Base-by-base conservation (phyloP, 2,888 invertebrate genomes). In the Diploptera punctata region DNA sequence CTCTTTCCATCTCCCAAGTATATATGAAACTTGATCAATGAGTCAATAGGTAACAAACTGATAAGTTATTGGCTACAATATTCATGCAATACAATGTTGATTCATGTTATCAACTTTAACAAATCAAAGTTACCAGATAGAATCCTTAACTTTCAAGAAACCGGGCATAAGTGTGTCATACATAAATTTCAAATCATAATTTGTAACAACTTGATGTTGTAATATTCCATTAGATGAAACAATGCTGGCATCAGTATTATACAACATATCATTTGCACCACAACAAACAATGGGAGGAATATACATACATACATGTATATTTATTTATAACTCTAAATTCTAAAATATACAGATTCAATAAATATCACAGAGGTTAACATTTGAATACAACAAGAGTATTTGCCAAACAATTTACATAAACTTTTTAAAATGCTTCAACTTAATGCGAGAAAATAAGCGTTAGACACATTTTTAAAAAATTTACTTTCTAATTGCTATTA, bases 331-430 rank as follows among this genome's bases (percentile, higher is more conserved):
- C 10, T 9, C 16, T 21, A 9, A 13, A 24, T 54, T 54, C 10
- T 54, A 54, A 13, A 16, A 54, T 21, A 26, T 26, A 26, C 26
- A 54, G 4, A 16, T 26, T 49, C 4, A 54, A 13, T 13, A 26
- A 26, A 54, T 54, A 54, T 54, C 54, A 54, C 54, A 54, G 54
- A 54, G 54, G 26, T 54, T 26, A 54, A 47, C 18, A n/a, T 10
- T n/a, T 47, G 47, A n/a, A 4, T 47, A 47, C 47, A n/a, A 47
- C 47, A 47, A n/a, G 10, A 10, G 3, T 47, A 47, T n/a, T n/a
- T 47, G 3, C 47, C 47, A 47, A 47, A 47, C 47, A n/a, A 13
- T n/a, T n/a, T 47, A 47, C 47, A 47, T n/a, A 54, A 24, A 21
- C 10, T 24, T 3, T 18, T 26, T 9, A 24, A 49, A 54, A 21